Evolutionary conservation across 1,140 invertebrate genomes (phyloP).

Genomic region (Periplaneta americana): DNA sequence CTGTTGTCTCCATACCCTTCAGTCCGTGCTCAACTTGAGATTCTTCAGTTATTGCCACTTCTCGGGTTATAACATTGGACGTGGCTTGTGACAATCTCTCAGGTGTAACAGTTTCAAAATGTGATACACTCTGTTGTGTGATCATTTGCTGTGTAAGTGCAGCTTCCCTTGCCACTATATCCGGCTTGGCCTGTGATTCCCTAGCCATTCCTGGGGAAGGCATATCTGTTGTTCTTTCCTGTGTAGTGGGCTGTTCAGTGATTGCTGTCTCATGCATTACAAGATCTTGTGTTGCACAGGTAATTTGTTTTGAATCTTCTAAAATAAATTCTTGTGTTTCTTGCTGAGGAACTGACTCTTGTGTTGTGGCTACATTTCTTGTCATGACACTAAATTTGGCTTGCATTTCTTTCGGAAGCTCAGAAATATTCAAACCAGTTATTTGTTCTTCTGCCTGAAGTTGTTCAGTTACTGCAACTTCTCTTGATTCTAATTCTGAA

Average conservation of each 20-base stretch:
- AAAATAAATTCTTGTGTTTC: not conserved
- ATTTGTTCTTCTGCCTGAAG: not conserved
- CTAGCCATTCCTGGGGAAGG: not conserved
- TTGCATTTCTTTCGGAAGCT: not conserved
- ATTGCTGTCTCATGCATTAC: not conserved
- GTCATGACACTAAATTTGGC: not conserved
- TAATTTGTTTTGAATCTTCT: not conserved
- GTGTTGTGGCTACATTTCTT: constrained; percentile 2
- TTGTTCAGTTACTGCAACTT: constrained; percentile 16
- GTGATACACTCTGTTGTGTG: not conserved
- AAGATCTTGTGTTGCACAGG: not conserved
- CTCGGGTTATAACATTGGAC: not conserved
- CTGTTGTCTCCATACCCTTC: not conserved
- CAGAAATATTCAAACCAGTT: not conserved
- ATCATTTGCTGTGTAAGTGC: not conserved
- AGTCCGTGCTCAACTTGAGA: not conserved
- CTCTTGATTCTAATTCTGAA: constrained; percentile 16
- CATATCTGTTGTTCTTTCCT: not conserved
- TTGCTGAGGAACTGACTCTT: constrained; percentile 3
- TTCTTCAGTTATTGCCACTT: not conserved
- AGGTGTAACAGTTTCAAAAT: not conserved
- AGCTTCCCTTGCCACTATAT: not conserved
- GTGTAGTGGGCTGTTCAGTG: not conserved
- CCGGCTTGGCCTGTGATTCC: not conserved
- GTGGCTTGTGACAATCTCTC: not conserved